Conservation (phyloP, 2,113 vertebrate species). For the Myanophis thanlyinensis region DNA sequence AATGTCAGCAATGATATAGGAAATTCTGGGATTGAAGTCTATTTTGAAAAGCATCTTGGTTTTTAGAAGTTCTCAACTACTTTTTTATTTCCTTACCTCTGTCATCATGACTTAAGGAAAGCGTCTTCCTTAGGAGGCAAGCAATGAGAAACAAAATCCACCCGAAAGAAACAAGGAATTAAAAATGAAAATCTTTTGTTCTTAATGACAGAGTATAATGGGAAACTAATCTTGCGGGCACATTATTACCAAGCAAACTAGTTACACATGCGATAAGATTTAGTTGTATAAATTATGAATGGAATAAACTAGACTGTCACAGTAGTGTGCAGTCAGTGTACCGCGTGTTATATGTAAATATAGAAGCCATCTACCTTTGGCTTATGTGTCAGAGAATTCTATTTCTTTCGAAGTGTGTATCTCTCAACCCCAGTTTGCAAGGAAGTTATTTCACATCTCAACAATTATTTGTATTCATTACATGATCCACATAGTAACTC, state of each 20-base stretch:
- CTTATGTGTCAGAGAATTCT: slow-evolving; percentile 75
- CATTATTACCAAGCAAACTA: slow-evolving; percentile 78
- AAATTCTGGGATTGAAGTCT: slow-evolving; percentile 30
- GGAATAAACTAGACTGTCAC: slow-evolving; percentile 80
- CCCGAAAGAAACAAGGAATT: slow-evolving; percentile 25
- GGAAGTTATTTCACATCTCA: slow-evolving; percentile 65
- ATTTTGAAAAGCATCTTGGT: slow-evolving; percentile 31
- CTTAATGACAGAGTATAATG: slow-evolving; percentile 72
- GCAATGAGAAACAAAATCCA: slow-evolving; percentile 30
- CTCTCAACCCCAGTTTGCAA: slow-evolving; percentile 54
- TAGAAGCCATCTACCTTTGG: slow-evolving; percentile 80
- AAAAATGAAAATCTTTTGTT: slow-evolving; percentile 67
- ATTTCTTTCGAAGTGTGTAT: slow-evolving; percentile 71
- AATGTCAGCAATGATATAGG: slow-evolving; percentile 31
- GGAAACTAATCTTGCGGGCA: slow-evolving; percentile 68
- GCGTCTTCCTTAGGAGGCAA: slow-evolving; percentile 1
- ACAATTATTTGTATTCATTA: slow-evolving; percentile 67
- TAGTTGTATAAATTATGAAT: slow-evolving; percentile 80
- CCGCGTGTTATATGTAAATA: slow-evolving; percentile 82
- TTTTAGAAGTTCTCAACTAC: slow-evolving; percentile 32
- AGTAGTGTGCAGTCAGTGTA: slow-evolving; percentile 73
- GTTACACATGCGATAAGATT: slow-evolving; percentile 82
- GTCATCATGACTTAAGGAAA: slow-evolving; percentile 39
- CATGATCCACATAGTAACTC: slow-evolving; percentile 67
- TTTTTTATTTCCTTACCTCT: slow-evolving; percentile 43